phyloP scores from a whole-genome alignment of 2,797 vertebrate species.

The Urosaurus nigricauda region DNA sequence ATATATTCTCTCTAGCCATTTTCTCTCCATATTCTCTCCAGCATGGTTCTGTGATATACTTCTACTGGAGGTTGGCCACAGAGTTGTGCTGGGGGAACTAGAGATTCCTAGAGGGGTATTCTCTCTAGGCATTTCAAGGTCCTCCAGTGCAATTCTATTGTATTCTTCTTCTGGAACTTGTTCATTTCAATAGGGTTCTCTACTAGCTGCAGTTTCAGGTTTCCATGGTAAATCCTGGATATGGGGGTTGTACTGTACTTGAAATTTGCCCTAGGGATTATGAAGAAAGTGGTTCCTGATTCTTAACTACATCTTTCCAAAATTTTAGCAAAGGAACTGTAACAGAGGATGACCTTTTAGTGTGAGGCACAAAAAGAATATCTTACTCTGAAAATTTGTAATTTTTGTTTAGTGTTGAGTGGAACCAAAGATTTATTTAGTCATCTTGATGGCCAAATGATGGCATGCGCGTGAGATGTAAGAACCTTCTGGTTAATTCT shows the following conservation, averaged over 20 bases:
- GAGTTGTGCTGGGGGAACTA: too few species aligned
- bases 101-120: too few species aligned
- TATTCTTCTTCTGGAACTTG: too few species aligned
- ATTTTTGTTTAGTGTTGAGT: background rate
- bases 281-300: background rate
- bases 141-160: too few species aligned
- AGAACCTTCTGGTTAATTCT: background rate
- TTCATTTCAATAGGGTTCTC: too few species aligned
- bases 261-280: background rate
- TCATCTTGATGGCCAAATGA: background rate
- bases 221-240: too few species aligned
- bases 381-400: background rate
- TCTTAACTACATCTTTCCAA: background rate
- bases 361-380: accelerated
- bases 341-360: background rate
- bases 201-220: too few species aligned
- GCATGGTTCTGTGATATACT: too few species aligned
- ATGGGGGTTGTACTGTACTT: background rate
- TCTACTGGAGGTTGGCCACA: too few species aligned
- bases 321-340: background rate
- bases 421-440: background rate
- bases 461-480: background rate
- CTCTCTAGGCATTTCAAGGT: too few species aligned
- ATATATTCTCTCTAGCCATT: too few species aligned
- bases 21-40: too few species aligned